Evolutionary conservation across 2,797 vertebrate genomes (phyloP), one percentile per base, ranked within the genome.

Genomic region (Borostomias antarcticus): DNA sequence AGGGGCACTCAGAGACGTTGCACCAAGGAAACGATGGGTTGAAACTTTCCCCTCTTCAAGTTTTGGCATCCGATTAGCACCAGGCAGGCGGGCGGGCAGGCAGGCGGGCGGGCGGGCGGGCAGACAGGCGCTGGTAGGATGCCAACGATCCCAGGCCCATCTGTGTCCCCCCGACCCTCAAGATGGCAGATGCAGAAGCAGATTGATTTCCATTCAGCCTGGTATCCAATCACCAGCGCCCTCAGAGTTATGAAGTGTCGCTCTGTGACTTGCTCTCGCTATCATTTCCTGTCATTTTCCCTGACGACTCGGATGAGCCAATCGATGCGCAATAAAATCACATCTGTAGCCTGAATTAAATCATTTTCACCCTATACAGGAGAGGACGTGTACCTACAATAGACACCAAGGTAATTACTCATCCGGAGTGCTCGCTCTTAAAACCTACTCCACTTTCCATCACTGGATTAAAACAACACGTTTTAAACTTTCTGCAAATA

Each of bases 181-280:
- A 91, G 86, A 90, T 89, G 89, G 88, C 91, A 92, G 89, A 91
- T 92, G 91, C 83, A 88, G 88, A 89, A 89, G 89, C 86, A 88
- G 85, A 87, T 90, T 91, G 89, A 91, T 92, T 92, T 92, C 86
- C 85, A 92, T 92, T 92, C 89, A 92, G 86, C 91, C 85, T 87
- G 58, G 64, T 65, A 75, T 83, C 81, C 85, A 86, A 77, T 77
- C 85, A 83, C 69, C 63, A 70, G 32, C 75, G 84, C 86, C 65
- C 83, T 87, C 83, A 84, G 86, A 82, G 76, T 73, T 76, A 82
- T 86, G 79, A 84, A 90, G 88, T 87, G 85, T 74, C 80, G 21
- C 71, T 69, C 40, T 43, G 86, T 3, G 28, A 62, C 86, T 88
- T 85, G 76, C 77, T 66, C 72, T 82, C 85, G 64, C 86, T 79